These are phyloP conservation scores for Caiman crocodilus DNA, from an alignment of 2,797 vertebrate genomes.

Conservation along the genomic window DNA sequence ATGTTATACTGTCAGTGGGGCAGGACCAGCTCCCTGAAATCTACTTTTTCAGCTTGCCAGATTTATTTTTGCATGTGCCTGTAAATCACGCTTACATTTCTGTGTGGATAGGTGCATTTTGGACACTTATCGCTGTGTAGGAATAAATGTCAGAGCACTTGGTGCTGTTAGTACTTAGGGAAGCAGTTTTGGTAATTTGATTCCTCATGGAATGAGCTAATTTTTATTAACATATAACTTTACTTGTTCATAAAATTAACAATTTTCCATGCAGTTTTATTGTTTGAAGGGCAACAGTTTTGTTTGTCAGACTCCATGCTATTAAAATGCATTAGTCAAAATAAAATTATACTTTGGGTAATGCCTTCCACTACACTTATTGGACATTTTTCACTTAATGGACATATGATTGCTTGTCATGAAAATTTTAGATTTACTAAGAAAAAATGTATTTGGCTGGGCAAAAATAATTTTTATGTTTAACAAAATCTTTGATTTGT, in stretches of 20 bases:
- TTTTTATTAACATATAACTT: conserved; percentile 24
- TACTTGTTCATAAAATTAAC: background rate
- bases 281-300: conserved; percentile 12
- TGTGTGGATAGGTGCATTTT: background rate
- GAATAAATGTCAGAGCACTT: conserved; percentile 25
- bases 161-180: background rate
- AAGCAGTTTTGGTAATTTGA: background rate
- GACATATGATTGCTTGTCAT: conserved; percentile 37
- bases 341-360: conserved; percentile 41
- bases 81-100: background rate
- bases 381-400: conserved; percentile 33
- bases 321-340: conserved; percentile 48
- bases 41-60: rapidly evolving
- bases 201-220: background rate
- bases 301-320: conserved; percentile 27
- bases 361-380: conserved; percentile 5
- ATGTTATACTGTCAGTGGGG: background rate
- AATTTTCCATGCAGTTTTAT: background rate
- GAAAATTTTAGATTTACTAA: conserved; percentile 28
- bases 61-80: background rate
- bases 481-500: background rate
- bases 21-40: rapidly evolving
- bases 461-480: background rate
- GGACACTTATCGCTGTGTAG: background rate
- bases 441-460: background rate